Percentiles rank a stretch among this genome's conserved stretches.
Conservation (phyloP, 1,140 invertebrate genomes). For the Drosophila ficusphila region DNA sequence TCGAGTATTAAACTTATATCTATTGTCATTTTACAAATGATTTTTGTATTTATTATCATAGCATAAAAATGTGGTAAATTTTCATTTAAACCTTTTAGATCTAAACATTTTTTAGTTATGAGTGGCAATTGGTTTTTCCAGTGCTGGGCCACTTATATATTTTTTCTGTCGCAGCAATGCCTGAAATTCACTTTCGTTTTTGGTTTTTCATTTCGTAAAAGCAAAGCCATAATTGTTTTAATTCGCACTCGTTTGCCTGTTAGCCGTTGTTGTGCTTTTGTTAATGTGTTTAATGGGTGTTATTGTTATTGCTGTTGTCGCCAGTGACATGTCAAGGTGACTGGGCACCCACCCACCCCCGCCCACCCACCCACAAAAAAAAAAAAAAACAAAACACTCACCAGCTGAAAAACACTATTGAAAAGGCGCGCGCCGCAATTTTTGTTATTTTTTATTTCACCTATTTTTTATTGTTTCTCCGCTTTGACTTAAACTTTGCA, state of each 20-base stretch:
- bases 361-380: background rate
- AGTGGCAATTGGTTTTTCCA: background rate
- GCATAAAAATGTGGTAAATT: too few species aligned
- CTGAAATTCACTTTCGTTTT: constrained; percentile 70
- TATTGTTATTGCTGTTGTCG: constrained; percentile 30
- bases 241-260: constrained; percentile 39
- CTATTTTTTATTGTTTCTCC: constrained; percentile 1
- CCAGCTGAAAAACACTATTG: constrained; percentile 62
- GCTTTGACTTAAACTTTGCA: constrained; percentile 57
- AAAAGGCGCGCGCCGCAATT: constrained; percentile 53
- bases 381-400: too few species aligned
- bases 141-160: background rate
- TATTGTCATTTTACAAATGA: too few species aligned
- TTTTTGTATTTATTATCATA: too few species aligned
- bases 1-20: too few species aligned
- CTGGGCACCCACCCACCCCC: constrained; percentile 32
- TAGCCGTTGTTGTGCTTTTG: constrained; percentile 5
- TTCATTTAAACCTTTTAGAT: too few species aligned
- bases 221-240: constrained; percentile 57
- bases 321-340: constrained; percentile 71
- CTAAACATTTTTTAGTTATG: too few species aligned
- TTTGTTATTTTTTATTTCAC: constrained; percentile 16
- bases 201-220: constrained; percentile 24
- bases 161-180: constrained; percentile 33
- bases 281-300: constrained; percentile 63